phyloP scores from a whole-genome alignment of 37 sponge, comb jelly and placozoan species.

The Beroe ovata region DNA sequence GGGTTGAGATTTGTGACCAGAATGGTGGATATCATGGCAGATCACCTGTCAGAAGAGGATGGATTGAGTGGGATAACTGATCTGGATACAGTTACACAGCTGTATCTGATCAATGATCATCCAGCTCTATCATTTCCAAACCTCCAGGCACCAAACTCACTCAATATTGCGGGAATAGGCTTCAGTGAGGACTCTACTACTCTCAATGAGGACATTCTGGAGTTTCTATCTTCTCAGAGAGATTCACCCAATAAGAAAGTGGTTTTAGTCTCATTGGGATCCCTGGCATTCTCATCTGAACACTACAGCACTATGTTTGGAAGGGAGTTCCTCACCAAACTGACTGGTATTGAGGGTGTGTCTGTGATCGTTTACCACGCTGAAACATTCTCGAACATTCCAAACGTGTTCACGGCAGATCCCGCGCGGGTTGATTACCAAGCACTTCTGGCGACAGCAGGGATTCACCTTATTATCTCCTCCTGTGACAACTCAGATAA shows the following conservation, averaged over 20 bases:
- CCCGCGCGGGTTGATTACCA: background rate
- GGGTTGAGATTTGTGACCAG: background rate
- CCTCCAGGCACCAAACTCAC: background rate
- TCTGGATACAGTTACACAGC: background rate
- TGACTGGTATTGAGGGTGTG: background rate
- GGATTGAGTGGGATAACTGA: background rate
- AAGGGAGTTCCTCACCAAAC: background rate
- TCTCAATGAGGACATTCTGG: background rate
- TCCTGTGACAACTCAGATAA: background rate
- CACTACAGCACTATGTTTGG: background rate
- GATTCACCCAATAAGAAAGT: background rate
- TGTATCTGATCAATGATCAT: conserved; percentile 37
- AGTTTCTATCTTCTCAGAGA: background rate
- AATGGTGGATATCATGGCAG: background rate
- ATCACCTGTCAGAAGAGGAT: background rate
- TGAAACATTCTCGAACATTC: background rate
- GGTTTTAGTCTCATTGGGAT: background rate
- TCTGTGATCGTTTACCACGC: background rate
- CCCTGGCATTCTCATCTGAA: background rate
- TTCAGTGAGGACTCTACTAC: background rate
- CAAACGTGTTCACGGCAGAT: background rate
- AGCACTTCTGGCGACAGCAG: background rate
- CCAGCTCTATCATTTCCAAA: conserved; percentile 26
- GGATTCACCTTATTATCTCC: background rate
- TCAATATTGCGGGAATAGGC: conserved; percentile 23